phyloP scores from a whole-genome alignment of 1,140 invertebrate genomes.

The Drosophila pallidifrons region DNA sequence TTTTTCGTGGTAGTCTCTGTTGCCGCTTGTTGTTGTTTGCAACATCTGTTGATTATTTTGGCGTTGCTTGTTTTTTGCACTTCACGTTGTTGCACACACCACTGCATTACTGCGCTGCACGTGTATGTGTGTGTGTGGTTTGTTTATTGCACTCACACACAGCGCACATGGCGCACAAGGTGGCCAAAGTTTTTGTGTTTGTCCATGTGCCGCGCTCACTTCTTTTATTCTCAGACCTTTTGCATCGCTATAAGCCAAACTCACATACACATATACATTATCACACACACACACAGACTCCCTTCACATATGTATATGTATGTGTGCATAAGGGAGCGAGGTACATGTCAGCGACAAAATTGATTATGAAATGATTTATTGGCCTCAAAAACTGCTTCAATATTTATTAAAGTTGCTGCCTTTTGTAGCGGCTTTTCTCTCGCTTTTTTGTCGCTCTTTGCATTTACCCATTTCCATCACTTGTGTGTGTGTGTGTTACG shows the following conservation, averaged over 20 bases:
- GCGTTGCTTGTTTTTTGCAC: conserved; percentile 63
- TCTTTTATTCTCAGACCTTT: conserved; percentile 39
- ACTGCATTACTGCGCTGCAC: neutral
- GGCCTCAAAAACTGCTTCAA: conserved; percentile 82
- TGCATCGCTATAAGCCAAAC: conserved; percentile 16
- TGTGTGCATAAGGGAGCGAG: conserved; percentile 13
- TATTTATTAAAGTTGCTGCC: conserved; percentile 79
- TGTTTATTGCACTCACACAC: conserved; percentile 56
- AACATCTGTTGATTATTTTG: conserved; percentile 83
- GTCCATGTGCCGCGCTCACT: conserved; percentile 49
- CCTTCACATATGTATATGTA: neutral
- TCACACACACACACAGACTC: neutral
- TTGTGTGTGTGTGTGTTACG: conserved; percentile 10
- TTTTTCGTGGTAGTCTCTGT: conserved; percentile 40
- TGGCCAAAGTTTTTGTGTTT: conserved; percentile 70
- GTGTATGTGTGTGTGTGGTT: conserved; percentile 47
- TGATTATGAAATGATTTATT: conserved; percentile 84
- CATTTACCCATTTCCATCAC: conserved; percentile 48
- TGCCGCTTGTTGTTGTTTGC: conserved; percentile 60
- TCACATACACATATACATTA: neutral
- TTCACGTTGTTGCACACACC: conserved; percentile 44
- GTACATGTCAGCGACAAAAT: conserved; percentile 74
- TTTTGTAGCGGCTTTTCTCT: conserved; percentile 26
- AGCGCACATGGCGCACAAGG: conserved; percentile 48
- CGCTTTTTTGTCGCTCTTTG: conserved; percentile 32